Evolutionary conservation across 2,888 invertebrate genomes (phyloP).

Genomic region (Dioctria linearis): DNA sequence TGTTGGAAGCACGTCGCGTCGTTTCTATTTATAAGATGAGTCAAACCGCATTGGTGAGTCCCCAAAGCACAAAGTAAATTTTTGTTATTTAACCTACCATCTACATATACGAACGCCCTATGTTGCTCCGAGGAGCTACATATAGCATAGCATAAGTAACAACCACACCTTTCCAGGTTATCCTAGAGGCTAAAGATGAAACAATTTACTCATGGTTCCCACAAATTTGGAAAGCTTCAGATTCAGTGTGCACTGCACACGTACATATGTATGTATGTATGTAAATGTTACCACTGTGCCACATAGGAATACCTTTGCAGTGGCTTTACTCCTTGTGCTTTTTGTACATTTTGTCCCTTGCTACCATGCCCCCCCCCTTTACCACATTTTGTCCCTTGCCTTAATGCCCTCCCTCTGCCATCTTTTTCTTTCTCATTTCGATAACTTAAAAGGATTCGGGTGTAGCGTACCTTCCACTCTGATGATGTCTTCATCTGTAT

Average conservation of each 20-base stretch:
- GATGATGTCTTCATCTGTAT: constrained; percentile 29
- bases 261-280: constrained; percentile 1
- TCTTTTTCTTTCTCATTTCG: background rate
- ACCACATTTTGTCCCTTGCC: background rate
- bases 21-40: too few relatives aligned
- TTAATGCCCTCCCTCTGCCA: constrained; percentile 9
- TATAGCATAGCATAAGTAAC: background rate
- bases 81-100: constrained; percentile 14
- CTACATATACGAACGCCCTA: background rate
- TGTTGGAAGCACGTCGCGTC: background rate
- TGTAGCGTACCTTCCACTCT: background rate
- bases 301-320: constrained; percentile 32
- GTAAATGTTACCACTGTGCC: constrained; percentile 3
- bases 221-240: background rate
- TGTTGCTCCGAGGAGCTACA: background rate
- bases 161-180: constrained; percentile 35
- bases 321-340: background rate
- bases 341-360: too few relatives aligned
- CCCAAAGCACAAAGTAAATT: constrained; percentile 23
- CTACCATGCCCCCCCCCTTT: too few relatives aligned
- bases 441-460: background rate
- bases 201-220: constrained; percentile 36
- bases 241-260: background rate
- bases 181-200: constrained; percentile 20
- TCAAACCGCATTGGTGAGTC: background rate